Conservation (phyloP, 2,797 vertebrate species). For the Schizopygopsis pylzovi region DNA sequence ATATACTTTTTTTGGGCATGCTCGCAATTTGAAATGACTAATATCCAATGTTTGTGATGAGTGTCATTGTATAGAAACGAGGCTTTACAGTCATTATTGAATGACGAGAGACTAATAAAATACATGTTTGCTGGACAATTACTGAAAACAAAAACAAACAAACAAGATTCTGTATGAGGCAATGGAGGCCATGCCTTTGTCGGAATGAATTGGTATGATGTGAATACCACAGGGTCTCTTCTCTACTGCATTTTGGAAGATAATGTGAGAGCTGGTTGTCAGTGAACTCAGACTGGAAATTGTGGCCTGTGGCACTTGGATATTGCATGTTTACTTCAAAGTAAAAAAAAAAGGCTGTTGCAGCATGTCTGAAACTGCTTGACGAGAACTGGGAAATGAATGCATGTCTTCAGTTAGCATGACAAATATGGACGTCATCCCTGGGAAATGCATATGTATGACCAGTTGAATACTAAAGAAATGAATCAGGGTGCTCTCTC, state of each 20-base stretch:
- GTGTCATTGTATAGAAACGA: not conserved
- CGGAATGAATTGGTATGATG: slow-evolving; percentile 10
- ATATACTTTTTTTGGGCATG: not conserved
- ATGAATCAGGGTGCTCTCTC: slow-evolving; percentile 22
- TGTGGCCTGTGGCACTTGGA: slow-evolving; percentile 43
- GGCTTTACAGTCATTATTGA: slow-evolving; percentile 5
- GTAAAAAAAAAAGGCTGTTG: slow-evolving; percentile 17
- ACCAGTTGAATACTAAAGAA: slow-evolving; percentile 50
- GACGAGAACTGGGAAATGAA: slow-evolving; percentile 62
- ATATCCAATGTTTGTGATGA: slow-evolving; percentile 8
- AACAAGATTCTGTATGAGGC: not conserved
- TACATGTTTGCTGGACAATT: not conserved
- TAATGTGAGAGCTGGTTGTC: slow-evolving; percentile 23
- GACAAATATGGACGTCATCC: slow-evolving; percentile 63
- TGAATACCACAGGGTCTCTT: slow-evolving; percentile 37
- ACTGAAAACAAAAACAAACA: not conserved
- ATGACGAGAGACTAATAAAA: not conserved
- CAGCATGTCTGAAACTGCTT: slow-evolving; percentile 68
- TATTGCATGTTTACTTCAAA: slow-evolving; percentile 52
- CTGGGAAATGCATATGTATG: slow-evolving; percentile 43
- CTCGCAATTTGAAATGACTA: slow-evolving; percentile 1
- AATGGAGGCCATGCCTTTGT: slow-evolving; percentile 11
- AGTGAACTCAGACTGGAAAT: slow-evolving; percentile 45
- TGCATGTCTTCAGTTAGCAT: slow-evolving; percentile 69
- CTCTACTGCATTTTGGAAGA: slow-evolving; percentile 9